phyloP scores from a whole-genome alignment of 2,888 invertebrate species.

The Cryptocephalus moraei region DNA sequence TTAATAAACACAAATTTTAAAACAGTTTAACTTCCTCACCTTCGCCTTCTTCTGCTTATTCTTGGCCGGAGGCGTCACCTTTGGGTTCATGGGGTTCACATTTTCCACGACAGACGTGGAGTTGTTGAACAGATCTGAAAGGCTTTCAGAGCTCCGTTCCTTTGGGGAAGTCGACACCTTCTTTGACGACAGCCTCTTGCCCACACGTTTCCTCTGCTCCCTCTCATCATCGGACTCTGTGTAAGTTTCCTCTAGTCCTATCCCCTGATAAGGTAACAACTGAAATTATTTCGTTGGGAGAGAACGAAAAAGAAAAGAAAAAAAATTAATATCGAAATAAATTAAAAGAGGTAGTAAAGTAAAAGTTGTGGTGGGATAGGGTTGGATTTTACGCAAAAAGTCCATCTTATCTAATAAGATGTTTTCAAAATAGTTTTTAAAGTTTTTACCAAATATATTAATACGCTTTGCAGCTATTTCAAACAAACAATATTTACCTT shows the following conservation, averaged over 20 bases:
- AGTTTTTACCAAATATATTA: too few relatives aligned
- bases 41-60: constrained; percentile 15
- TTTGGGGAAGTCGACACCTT: constrained; percentile 32
- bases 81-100: constrained; percentile 30
- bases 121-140: constrained; percentile 37
- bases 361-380: background rate
- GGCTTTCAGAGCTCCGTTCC: background rate
- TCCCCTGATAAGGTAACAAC: constrained; percentile 4
- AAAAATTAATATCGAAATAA: constrained; percentile 1
- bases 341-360: background rate
- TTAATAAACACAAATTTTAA: too few relatives aligned
- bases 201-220: constrained; percentile 22
- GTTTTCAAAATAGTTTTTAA: too few relatives aligned
- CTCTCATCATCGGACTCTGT: constrained; percentile 28
- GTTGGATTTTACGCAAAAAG: too few relatives aligned
- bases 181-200: constrained; percentile 33
- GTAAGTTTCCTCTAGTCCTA: constrained; percentile 22
- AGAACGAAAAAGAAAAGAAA: background rate
- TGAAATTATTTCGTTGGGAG: background rate
- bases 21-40: too few relatives aligned
- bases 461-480: too few relatives aligned
- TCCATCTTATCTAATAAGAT: too few relatives aligned
- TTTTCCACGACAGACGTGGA: constrained; percentile 36
- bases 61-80: constrained; percentile 26
- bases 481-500: too few relatives aligned